Evolutionary conservation across 2,797 vertebrate species (phyloP).

Genomic region (Orientallactaga sibirica): DNA sequence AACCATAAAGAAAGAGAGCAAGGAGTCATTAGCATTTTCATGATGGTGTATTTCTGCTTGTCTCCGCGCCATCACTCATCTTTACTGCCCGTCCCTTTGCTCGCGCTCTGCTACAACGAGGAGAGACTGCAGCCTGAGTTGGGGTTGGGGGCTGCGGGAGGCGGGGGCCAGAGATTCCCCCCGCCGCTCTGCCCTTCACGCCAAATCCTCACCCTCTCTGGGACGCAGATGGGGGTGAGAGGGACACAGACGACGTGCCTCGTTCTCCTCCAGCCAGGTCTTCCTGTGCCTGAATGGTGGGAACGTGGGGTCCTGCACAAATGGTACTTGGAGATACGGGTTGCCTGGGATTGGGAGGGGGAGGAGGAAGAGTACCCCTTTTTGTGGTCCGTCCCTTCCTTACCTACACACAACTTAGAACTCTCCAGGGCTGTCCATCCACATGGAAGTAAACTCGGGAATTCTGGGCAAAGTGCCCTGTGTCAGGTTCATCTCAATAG

Average conservation of each 20-base stretch:
- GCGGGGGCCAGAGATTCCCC: slow-evolving; percentile 77
- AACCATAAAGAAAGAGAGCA: slow-evolving; percentile 90
- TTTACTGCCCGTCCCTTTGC: slow-evolving; percentile 89
- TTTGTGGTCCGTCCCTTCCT: slow-evolving; percentile 1
- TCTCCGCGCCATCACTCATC: slow-evolving; percentile 89
- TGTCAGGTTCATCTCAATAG: not conserved
- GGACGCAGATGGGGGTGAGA: slow-evolving; percentile 73
- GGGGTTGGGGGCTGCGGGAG: slow-evolving; percentile 77
- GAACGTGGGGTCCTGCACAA: not conserved
- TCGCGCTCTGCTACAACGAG: slow-evolving; percentile 88
- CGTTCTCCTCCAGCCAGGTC: not conserved
- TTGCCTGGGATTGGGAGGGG: not conserved
- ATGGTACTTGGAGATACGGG: slow-evolving; percentile 43
- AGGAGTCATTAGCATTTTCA: slow-evolving; percentile 90
- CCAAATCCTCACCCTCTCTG: slow-evolving; percentile 81
- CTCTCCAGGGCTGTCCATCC: slow-evolving; percentile 4
- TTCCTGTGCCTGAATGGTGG: not conserved
- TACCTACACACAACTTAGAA: not conserved
- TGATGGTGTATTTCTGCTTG: slow-evolving; percentile 90
- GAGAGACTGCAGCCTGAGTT: slow-evolving; percentile 87
- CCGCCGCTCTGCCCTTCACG: slow-evolving; percentile 85
- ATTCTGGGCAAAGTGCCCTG: slow-evolving; percentile 36
- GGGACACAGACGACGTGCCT: slow-evolving; percentile 36
- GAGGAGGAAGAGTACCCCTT: not conserved
- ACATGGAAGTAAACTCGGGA: not conserved